A percentile compares a stretch with the other conserved stretches of the same genome.
Conservation (phyloP, 2,888 invertebrate species). For the Lottia gigantea region DNA sequence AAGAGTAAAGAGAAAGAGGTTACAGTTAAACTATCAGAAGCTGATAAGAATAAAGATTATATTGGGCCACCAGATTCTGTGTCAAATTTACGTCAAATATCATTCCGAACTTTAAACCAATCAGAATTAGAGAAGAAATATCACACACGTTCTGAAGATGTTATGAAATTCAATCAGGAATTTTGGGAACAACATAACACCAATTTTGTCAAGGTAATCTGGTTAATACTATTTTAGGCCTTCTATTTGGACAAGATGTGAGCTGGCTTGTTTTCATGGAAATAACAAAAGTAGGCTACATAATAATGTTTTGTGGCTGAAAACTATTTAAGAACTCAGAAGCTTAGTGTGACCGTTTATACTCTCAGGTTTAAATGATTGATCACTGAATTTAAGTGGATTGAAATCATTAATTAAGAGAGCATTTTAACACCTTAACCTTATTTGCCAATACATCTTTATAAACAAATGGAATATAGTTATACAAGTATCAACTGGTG, state of each 20-base stretch:
- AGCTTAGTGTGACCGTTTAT: neutral
- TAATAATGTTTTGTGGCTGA: neutral
- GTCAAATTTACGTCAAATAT: conserved; percentile 82
- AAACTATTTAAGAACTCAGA: neutral
- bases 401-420: too few species aligned
- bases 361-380: neutral
- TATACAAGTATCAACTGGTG: too few species aligned
- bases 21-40: conserved; percentile 24
- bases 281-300: neutral
- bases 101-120: conserved; percentile 78
- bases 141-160: conserved; percentile 76
- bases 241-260: too few species aligned
- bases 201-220: conserved; percentile 79
- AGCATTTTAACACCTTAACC: too few species aligned
- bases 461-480: too few species aligned
- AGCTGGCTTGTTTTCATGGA: too few species aligned
- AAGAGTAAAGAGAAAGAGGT: neutral
- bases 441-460: too few species aligned
- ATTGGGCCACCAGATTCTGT: conserved; percentile 84
- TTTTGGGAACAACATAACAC: conserved; percentile 87
- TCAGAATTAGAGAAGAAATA: conserved; percentile 76
- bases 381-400: too few species aligned
- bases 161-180: conserved; percentile 84
- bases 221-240: too few species aligned
- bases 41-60: conserved; percentile 71